phyloP scores from a whole-genome alignment of 2,888 invertebrate species.

The Pristionchus fissidentatus region DNA sequence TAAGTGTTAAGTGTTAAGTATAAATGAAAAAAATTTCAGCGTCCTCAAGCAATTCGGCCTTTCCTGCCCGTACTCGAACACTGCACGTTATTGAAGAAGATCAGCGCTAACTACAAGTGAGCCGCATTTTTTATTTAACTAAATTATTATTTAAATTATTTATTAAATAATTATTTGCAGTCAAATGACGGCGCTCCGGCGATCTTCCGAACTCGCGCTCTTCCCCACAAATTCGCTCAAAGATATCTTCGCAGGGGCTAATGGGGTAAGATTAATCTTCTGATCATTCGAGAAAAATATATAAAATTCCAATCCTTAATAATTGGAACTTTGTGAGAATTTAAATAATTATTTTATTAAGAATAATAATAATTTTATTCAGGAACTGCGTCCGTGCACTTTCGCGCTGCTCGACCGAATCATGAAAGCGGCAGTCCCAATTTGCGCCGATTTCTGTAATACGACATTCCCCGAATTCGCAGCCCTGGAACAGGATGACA shows the following conservation, averaged over 20 bases:
- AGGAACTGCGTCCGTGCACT: conserved; percentile 41
- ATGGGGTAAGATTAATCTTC: not conserved
- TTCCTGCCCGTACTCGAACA: conserved; percentile 12
- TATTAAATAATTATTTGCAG: conserved; percentile 19
- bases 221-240: conserved; percentile 26
- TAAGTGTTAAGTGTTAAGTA: too few species aligned
- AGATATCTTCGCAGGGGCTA: conserved; percentile 33
- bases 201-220: conserved; percentile 44
- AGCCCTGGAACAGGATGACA: conserved; percentile 52
- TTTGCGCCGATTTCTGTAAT: conserved; percentile 51
- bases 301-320: too few species aligned
- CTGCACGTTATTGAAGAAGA: conserved; percentile 2
- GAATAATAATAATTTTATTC: not conserved
- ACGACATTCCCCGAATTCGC: conserved; percentile 53
- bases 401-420: conserved; percentile 33
- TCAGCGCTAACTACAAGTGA: conserved; percentile 41
- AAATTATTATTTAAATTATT: not conserved
- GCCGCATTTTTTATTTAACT: not conserved
- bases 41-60: conserved; percentile 19
- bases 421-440: conserved; percentile 39
- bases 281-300: not conserved
- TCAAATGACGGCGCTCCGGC: conserved; percentile 43
- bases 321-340: too few species aligned
- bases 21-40: conserved; percentile 37
- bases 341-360: too few species aligned